These are phyloP conservation scores for Ataeniobius toweri DNA, from an alignment of 2,797 vertebrate species.

Conservation along the genomic window DNA sequence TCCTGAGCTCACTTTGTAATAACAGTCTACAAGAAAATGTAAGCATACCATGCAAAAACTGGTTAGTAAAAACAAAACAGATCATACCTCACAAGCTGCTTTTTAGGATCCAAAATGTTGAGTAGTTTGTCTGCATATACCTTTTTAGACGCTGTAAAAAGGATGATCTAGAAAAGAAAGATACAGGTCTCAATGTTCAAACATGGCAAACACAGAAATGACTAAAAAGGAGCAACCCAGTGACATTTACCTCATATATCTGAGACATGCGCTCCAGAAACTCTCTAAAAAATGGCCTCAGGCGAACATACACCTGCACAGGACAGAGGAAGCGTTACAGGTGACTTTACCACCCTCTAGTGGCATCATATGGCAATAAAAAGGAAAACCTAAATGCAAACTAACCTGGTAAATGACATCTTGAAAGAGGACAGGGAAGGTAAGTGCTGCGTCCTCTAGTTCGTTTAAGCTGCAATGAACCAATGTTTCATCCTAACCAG, in stretches of 20 bases:
- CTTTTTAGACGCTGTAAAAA: conserved; percentile 99
- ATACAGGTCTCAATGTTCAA: not conserved
- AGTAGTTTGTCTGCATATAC: conserved; percentile 99
- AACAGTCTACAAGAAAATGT: not conserved
- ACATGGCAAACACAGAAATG: not conserved
- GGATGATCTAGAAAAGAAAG: conserved; percentile 87
- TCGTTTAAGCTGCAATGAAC: conserved; percentile 99
- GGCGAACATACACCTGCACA: conserved; percentile 92
- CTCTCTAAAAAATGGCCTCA: conserved; percentile 98
- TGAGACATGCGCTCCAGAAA: conserved; percentile 99
- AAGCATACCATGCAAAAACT: not conserved
- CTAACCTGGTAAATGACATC: conserved; percentile 98
- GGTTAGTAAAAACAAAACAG: not conserved
- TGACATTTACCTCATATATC: conserved; percentile 92
- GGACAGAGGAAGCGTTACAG: not conserved
- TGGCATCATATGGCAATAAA: conserved; percentile 20
- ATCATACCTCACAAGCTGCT: conserved; percentile 94
- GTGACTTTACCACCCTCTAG: conserved; percentile 53
- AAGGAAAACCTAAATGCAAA: not conserved
- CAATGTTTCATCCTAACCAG: conserved; percentile 92
- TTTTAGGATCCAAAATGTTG: conserved; percentile 99
- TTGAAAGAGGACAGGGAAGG: conserved; percentile 98
- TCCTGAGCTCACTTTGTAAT: not conserved
- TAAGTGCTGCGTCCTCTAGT: conserved; percentile 97
- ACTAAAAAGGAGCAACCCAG: not conserved